Evolutionary conservation across 2,113 vertebrate genomes (phyloP).

Genomic region (Ursus arctos): DNA sequence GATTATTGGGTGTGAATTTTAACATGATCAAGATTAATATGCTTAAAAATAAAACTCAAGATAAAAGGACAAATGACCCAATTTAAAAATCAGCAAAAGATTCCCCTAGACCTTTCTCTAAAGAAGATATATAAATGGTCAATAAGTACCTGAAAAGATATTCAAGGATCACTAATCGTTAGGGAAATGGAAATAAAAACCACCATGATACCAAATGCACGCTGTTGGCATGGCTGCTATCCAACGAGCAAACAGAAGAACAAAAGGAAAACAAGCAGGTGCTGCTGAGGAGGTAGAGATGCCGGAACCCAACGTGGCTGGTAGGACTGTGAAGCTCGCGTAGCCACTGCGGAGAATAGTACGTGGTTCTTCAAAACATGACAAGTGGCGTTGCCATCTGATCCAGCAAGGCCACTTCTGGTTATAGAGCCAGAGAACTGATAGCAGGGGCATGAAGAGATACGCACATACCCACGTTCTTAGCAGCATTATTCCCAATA

Average conservation of each 20-base stretch:
- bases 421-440: background rate
- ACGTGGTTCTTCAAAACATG: background rate
- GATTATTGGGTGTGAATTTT: background rate
- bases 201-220: background rate
- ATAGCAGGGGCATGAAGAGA: no score
- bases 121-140: background rate
- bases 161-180: background rate
- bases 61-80: background rate
- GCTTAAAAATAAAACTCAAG: background rate
- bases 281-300: background rate
- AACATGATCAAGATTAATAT: background rate
- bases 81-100: background rate
- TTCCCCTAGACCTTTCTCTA: background rate
- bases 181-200: background rate
- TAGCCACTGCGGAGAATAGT: background rate
- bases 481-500: background rate
- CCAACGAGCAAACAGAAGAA: background rate
- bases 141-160: background rate
- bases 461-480: background rate
- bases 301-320: background rate
- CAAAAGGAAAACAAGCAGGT: background rate
- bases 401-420: background rate
- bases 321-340: background rate
- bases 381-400: background rate
- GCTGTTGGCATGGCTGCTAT: background rate